These are phyloP conservation scores for Pemphigus obesinymphae DNA, from an alignment of 1,140 invertebrate species.

Conservation along the genomic window DNA sequence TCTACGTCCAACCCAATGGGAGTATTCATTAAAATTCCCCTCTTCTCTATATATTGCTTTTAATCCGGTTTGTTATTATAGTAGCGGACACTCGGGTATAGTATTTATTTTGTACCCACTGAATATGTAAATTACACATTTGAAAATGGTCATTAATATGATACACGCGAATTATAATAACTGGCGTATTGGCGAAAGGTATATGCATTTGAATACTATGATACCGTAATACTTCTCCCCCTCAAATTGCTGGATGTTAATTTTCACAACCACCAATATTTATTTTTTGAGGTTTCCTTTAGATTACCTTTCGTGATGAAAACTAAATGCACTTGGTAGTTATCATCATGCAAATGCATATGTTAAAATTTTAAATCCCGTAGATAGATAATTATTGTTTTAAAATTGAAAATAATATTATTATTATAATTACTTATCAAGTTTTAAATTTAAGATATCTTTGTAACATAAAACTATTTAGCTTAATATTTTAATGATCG, in stretches of 20 bases:
- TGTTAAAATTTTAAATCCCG: no score
- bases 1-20: neutral
- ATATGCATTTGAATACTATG: neutral
- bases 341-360: neutral
- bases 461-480: no score
- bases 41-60: neutral
- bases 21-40: constrained; percentile 13
- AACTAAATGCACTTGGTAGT: neutral
- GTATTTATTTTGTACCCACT: constrained; percentile 16
- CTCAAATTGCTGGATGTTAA: neutral
- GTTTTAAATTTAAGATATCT: no score
- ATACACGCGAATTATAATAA: constrained; percentile 18
- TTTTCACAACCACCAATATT: neutral
- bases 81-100: neutral
- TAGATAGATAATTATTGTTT: no score
- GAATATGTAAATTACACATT: constrained; percentile 29
- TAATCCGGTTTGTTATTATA: constrained; percentile 26
- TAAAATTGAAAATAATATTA: no score
- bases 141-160: constrained; percentile 25
- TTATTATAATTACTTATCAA: no score
- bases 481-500: no score
- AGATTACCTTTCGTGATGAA: neutral
- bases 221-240: neutral
- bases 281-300: neutral
- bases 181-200: constrained; percentile 6